Evolutionary conservation across 2,797 vertebrate species (phyloP).

Genomic region (Acipenser transmontanus): DNA sequence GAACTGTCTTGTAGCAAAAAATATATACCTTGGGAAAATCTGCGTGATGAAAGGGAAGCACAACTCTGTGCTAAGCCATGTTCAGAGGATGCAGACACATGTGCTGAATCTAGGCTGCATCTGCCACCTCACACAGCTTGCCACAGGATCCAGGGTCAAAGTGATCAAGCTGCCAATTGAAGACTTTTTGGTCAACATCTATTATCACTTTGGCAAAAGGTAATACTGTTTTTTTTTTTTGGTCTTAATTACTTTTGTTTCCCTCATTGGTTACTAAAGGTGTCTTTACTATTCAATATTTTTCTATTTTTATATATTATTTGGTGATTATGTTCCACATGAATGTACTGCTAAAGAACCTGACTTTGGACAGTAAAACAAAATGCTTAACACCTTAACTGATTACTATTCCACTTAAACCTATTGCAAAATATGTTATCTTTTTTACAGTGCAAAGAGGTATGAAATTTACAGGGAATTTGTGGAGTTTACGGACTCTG

Average conservation of each 20-base stretch:
- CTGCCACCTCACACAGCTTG: slow-evolving; percentile 16
- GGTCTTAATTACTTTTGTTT: slow-evolving; percentile 3
- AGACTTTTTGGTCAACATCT: slow-evolving; percentile 17
- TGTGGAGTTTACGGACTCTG: slow-evolving; percentile 19
- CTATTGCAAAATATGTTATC: not conserved
- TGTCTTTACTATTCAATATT: no score
- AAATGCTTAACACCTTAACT: no score
- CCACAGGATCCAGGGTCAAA: slow-evolving; percentile 18
- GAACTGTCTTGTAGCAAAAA: not conserved
- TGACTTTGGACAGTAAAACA: no score
- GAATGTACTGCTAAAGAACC: no score
- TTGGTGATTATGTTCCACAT: no score
- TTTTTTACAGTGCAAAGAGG: slow-evolving; percentile 21
- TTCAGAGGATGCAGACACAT: slow-evolving; percentile 18
- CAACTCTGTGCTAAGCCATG: slow-evolving; percentile 13
- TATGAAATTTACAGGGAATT: slow-evolving; percentile 20
- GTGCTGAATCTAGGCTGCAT: slow-evolving; percentile 13
- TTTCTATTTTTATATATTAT: no score
- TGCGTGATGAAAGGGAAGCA: slow-evolving; percentile 16
- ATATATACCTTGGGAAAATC: slow-evolving; percentile 13
- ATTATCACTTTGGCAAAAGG: slow-evolving; percentile 20
- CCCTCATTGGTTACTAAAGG: no score
- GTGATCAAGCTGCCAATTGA: slow-evolving; percentile 13
- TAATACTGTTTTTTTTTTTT: not conserved
- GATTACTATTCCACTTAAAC: no score